Base-by-base conservation (phyloP, 2,797 vertebrate genomes). In the Taenioides sp. region DNA sequence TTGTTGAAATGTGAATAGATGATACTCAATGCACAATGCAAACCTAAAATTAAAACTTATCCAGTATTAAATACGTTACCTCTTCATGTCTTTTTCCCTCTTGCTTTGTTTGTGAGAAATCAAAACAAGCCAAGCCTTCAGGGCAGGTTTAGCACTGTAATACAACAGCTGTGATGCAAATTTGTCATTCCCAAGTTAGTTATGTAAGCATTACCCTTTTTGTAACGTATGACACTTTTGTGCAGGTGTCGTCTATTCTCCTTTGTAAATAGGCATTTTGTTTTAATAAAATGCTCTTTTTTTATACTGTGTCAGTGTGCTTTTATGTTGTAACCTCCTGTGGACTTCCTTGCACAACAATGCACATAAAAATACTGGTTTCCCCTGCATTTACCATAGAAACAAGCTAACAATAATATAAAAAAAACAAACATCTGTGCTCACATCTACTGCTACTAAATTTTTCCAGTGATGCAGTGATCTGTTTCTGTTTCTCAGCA, bases 271-370 rank as follows among this genome's bases (percentile, higher is more conserved):
- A 92, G 88, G 91, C 92, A 91, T 94, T 94, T 94, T 93, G 85
- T 93, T 93, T 81, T 86, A 93, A 91, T 94, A 94, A 95, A 94
- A 93, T 92, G 91, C 88, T 88, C 61, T 88, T 92, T 93, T 93
- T 81, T 89, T 5, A 85, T 80, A 71, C 5, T 63, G 7, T 70
- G 47, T 16, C 27, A 73, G 23, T 49, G 58, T 17, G 9, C 59
- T 60, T 34, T 70, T 72, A 67, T 43, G 10, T 1, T 16, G 14
- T 58, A 17, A 43, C 54, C 40, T 73, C 52, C 28, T 31, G 16
- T 23, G 14, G 59, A 18, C 69, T 57, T 62, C 47, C 57, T 71
- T 43, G 25, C 63, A 17, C n/a, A 67, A 7, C 61, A 12, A 25
- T 67, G 59, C 63, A 71, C 76, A 68, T 67, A 7, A 80, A 50